Evolutionary conservation across 2,797 vertebrate species (phyloP).

Genomic region (Leptatherina wallacei): DNA sequence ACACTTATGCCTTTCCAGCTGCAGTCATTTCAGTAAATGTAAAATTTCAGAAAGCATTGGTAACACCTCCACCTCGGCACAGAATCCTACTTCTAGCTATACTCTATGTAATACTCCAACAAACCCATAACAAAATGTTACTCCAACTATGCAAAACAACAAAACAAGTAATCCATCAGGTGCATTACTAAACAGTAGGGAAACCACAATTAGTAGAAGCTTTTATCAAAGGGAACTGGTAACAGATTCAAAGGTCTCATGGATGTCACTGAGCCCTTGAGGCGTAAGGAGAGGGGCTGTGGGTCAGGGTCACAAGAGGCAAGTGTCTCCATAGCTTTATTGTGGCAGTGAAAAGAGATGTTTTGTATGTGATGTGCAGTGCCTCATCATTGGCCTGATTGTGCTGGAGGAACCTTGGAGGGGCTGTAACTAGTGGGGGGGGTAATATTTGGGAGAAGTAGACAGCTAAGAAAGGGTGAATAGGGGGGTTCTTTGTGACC

Average conservation of each 20-base stretch:
- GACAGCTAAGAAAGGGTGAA: conserved; percentile 83
- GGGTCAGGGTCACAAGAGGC: conserved; percentile 78
- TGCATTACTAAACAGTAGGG: conserved; percentile 63
- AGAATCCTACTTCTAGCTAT: too few species aligned
- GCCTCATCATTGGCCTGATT: conserved; percentile 34
- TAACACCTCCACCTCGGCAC: too few species aligned
- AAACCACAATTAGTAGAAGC: conserved; percentile 69
- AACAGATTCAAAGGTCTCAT: conserved; percentile 66
- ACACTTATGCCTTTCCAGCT: too few species aligned
- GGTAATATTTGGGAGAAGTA: conserved; percentile 66
- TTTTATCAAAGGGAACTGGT: conserved; percentile 72
- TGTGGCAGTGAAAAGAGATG: conserved; percentile 74
- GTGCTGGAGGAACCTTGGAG: conserved; percentile 29
- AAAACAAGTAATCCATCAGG: conserved; percentile 35
- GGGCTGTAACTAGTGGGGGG: conserved; percentile 52
- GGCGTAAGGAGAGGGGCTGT: conserved; percentile 55
- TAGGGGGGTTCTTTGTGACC: conserved; percentile 86
- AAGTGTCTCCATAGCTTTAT: conserved; percentile 67
- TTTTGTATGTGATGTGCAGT: conserved; percentile 49
- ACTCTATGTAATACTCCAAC: too few species aligned
- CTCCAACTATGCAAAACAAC: too few species aligned
- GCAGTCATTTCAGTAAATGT: not conserved
- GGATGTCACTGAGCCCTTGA: conserved; percentile 68
- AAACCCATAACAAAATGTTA: too few species aligned
- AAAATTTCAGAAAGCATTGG: too few species aligned